A percentile compares a stretch with the other conserved stretches of the same genome.
Conservation (phyloP, 2,888 invertebrate species). For the Drosophila pseudotalamancana region DNA sequence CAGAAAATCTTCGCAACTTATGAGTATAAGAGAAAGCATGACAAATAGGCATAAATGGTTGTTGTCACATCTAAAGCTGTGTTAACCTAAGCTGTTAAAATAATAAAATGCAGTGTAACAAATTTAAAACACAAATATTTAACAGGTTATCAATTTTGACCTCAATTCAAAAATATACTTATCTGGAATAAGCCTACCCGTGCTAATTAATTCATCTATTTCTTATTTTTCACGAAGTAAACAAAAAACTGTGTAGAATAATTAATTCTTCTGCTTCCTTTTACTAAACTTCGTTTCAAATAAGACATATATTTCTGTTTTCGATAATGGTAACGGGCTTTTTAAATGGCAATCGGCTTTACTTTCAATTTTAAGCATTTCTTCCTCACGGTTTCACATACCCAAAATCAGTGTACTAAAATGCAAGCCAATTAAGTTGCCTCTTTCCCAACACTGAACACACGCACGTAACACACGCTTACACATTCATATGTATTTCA, state of each 20-base stretch:
- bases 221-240: too few relatives aligned
- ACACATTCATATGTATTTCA: neutral
- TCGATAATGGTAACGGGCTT: too few relatives aligned
- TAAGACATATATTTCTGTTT: too few relatives aligned
- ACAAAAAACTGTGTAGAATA: too few relatives aligned
- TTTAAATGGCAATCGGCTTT: neutral
- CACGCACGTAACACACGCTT: neutral
- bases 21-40: conserved; percentile 8
- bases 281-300: too few relatives aligned
- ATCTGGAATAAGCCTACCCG: too few relatives aligned
- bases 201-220: neutral
- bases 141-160: too few relatives aligned
- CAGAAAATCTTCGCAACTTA: neutral
- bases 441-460: conserved; percentile 7
- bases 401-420: conserved; percentile 5
- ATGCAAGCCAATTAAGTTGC: conserved; percentile 21
- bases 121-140: too few relatives aligned
- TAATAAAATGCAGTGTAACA: too few relatives aligned
- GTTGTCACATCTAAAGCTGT: neutral
- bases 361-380: neutral
- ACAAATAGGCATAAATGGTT: conserved; percentile 21
- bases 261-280: too few relatives aligned
- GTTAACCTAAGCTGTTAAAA: neutral
- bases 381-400: neutral
- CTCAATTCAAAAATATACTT: too few relatives aligned